Evolutionary conservation across 1,140 invertebrate genomes (phyloP), one percentile per base, ranked within the genome.

Genomic region (Lordiphosa mommai): DNA sequence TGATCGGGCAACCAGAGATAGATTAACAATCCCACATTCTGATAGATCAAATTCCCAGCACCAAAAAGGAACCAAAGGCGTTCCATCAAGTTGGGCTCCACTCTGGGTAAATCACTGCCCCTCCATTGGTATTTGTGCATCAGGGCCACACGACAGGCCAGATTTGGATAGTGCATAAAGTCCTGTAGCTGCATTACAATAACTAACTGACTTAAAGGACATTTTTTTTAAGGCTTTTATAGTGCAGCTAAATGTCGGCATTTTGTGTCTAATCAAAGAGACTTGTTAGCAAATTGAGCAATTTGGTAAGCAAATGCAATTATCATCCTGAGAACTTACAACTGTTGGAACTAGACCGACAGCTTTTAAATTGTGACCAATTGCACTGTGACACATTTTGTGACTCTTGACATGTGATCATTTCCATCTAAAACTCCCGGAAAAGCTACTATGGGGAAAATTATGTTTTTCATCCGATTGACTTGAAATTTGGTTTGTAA

Each of bases 11-110:
- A 20, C 8, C 44, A 47, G 29, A 79, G 43, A 55, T 67, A 67
- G 27, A 67, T 49, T 3, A 72, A 4, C 55, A 76, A 33, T 9
- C 84, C 85, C 32, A 85, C 3, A 56, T 67, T 84, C 34, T 87
- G 85, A 48, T 71, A 85, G 8, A 60, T 6, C 10, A 69, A 33
- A 34, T 71, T 76, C 1, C 64, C 2, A 8, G 48, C 43, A 2
- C 67, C 73, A 4, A 87, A 36, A 3, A 49, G 5, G n/a, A 74
- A 64, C 14, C 66, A 40, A 1, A 49, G 14, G 17, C 37, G 38
- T 32, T 53, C 10, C 7, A 34, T 1, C 13, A 30, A 1, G 20
- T 5, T 23, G 20, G 20, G 4, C 6, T 23, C 4, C 9, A 16
- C 27, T 41, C 7, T 46, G n/a, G 1, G 4, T 51, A 23, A 17